Conservation (phyloP, 2,113 vertebrate genomes). For the Pedetes capensis region DNA sequence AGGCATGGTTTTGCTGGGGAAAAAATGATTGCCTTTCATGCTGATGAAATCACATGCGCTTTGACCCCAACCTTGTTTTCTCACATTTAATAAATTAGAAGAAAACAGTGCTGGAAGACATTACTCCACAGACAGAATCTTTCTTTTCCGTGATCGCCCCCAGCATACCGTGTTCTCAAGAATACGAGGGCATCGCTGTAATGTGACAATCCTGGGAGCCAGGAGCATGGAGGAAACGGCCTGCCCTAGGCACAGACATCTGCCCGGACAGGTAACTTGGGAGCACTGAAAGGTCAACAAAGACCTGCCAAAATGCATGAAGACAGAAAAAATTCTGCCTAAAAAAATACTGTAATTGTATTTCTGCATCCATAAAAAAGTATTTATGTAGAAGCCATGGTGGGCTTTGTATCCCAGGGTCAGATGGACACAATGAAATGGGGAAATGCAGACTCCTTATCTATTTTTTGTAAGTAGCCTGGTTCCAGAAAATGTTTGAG, state of each 20-base stretch:
- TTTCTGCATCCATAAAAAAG: neutral
- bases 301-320: neutral
- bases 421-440: neutral
- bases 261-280: neutral
- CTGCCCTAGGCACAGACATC: neutral
- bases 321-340: neutral
- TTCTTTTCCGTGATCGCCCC: neutral
- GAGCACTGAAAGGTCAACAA: neutral
- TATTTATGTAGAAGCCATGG: neutral
- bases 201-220: neutral
- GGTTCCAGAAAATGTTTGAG: neutral
- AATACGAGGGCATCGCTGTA: too few species aligned
- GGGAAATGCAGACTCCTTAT: neutral
- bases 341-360: neutral
- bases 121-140: neutral
- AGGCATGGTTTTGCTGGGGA: neutral
- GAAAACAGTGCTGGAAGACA: neutral
- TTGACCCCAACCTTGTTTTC: neutral
- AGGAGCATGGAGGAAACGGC: neutral
- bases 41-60: neutral
- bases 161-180: fast-evolving
- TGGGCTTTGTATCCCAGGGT: too few species aligned
- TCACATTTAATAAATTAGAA: neutral
- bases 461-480: neutral
- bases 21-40: neutral